Percentiles rank a stretch among this genome's conserved stretches.
These are phyloP conservation scores for Schizothorax lantsangensis DNA, from an alignment of 2,797 vertebrate genomes.

Conservation along the genomic window DNA sequence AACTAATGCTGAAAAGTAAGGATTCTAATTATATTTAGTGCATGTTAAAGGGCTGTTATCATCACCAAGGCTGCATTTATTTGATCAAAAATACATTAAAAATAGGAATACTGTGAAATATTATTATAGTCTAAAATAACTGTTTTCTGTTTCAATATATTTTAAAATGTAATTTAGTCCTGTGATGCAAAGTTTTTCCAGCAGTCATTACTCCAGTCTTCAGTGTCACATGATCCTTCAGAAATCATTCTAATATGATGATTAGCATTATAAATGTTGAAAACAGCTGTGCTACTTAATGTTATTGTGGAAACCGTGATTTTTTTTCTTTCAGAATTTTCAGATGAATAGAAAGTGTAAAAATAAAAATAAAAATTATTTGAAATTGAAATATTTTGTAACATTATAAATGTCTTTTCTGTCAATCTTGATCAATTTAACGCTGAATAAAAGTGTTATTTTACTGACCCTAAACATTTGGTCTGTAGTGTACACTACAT, in stretches of 20 bases:
- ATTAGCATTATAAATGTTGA: neutral
- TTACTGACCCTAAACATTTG: neutral
- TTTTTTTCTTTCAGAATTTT: neutral
- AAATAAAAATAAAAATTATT: neutral
- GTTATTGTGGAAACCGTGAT: neutral
- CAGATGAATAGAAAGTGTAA: neutral
- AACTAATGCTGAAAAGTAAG: neutral
- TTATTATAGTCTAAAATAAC: neutral
- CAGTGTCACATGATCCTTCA: neutral
- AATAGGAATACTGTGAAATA: neutral
- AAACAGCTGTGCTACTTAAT: neutral
- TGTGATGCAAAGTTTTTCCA: neutral
- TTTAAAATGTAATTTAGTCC: neutral
- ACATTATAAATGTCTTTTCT: neutral
- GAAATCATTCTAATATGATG: neutral
- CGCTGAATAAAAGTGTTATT: neutral
- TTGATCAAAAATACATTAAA: neutral
- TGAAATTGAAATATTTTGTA: neutral
- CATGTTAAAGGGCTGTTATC: neutral
- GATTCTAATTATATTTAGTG: neutral
- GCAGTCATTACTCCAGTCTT: neutral
- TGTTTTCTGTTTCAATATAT: neutral
- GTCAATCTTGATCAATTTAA: neutral
- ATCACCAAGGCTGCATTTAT: neutral
- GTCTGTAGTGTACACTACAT: neutral